Evolutionary conservation across 2,888 invertebrate genomes (phyloP).

Genomic region (Agonopterix alstromeriana): DNA sequence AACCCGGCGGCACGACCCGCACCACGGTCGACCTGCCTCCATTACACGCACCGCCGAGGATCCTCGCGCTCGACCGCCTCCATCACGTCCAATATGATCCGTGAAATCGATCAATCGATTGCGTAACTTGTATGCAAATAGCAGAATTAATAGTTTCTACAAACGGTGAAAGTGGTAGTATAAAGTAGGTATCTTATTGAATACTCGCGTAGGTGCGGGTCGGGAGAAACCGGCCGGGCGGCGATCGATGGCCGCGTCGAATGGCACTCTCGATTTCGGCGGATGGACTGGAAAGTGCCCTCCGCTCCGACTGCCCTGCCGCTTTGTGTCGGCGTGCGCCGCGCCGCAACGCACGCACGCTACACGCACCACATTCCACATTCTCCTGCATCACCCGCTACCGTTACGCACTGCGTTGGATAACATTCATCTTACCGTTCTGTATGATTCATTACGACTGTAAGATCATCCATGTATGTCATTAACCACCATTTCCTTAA

Average conservation of each 20-base stretch:
- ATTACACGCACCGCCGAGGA: not conserved
- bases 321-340: not conserved
- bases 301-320: slow-evolving; percentile 6
- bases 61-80: not conserved
- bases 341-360: not conserved
- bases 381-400: not conserved
- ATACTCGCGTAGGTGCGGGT: slow-evolving; percentile 11
- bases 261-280: slow-evolving; percentile 54
- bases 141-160: slow-evolving; percentile 26
- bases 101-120: slow-evolving; percentile 21
- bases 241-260: slow-evolving; percentile 13
- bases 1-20: not conserved
- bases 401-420: not conserved
- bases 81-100: not conserved
- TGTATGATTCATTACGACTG: not conserved
- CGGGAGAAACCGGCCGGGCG: slow-evolving; percentile 19
- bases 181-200: slow-evolving; percentile 3
- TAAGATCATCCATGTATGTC: too few relatives aligned
- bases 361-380: not conserved
- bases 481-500: too few relatives aligned
- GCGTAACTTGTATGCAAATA: slow-evolving; percentile 41
- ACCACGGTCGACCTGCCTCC: not conserved
- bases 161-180: slow-evolving; percentile 45
- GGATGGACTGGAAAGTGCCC: slow-evolving; percentile 23
- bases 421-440: not conserved